Base-by-base conservation (phyloP, 2,888 invertebrate genomes). In the Hyposoter didymator region DNA sequence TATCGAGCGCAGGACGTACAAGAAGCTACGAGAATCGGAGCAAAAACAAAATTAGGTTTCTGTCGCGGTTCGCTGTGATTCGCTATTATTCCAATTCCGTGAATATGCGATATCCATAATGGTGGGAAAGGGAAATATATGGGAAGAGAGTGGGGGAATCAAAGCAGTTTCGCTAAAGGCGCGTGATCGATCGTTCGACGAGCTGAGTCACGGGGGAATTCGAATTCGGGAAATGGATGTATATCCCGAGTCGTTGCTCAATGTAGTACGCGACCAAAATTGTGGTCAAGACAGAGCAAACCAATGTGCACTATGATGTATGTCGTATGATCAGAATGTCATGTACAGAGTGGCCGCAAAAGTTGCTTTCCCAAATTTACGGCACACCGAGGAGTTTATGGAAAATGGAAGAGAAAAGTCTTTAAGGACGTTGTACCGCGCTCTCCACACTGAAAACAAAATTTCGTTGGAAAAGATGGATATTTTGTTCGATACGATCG, bases 181-280 rank as follows among this genome's bases (percentile, higher is more conserved):
- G 45, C 72, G 43, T 69, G 75, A 73, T 59, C 78, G 75, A 72
- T 84, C 55, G 47, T 8, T 64, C 43, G 39, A 47, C 19, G 73
- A 79, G 70, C 64, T 47, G 76, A 64, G 78, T 55, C 82, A 22
- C 52, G 73, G 45, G 62, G 78, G 82, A 79, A 84, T 80, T 84
- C 52, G 49, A 86, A 86, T 83, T 79, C 79, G 67, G 82, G 72
- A 84, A 86, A 84, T 82, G 84, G 82, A 76, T 84, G 80, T 75
- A 76, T 43, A 28, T 59, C 59, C 59, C 4, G 22, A 22, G 45
- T 62, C 17, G 22, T 66, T 22, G 76, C 39, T 76, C 76, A 49
- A n/a, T 76, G 66, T 76, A 39, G 66, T 52, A 66, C 66, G 49
- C 80, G 32, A 74, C 73, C 64, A 49, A 72, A 74, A 72, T 80